These are phyloP conservation scores for Apoderus coryli DNA, from an alignment of 2,888 invertebrate species.

Conservation along the genomic window DNA sequence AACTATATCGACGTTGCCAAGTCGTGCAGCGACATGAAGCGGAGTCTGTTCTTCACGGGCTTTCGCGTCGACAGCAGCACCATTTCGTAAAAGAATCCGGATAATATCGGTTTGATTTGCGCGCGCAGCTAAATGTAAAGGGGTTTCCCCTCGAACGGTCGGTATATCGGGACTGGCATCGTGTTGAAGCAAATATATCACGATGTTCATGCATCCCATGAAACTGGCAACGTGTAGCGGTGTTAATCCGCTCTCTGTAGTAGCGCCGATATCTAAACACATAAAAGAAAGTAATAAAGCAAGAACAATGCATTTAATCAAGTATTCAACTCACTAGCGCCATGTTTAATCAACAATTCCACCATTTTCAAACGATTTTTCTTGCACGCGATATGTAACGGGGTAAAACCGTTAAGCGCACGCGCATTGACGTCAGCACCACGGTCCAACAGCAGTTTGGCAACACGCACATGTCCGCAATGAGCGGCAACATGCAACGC, in stretches of 20 bases:
- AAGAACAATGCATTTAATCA: not conserved
- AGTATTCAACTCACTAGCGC: slow-evolving; percentile 50
- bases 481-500: slow-evolving; percentile 94
- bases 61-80: slow-evolving; percentile 56
- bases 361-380: slow-evolving; percentile 96
- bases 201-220: slow-evolving; percentile 99
- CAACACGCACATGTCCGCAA: slow-evolving; percentile 86
- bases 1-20: slow-evolving; percentile 94
- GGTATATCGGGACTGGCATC: slow-evolving; percentile 89
- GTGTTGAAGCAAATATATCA: slow-evolving; percentile 85
- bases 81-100: slow-evolving; percentile 83
- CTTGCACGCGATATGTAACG: slow-evolving; percentile 96
- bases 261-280: slow-evolving; percentile 44
- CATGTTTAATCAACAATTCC: slow-evolving; percentile 87
- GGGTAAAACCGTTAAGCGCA: slow-evolving; percentile 94
- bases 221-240: slow-evolving; percentile 96
- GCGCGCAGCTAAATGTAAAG: slow-evolving; percentile 87
- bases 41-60: slow-evolving; percentile 90
- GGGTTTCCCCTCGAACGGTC: slow-evolving; percentile 93
- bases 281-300: slow-evolving; percentile 6
- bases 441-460: slow-evolving; percentile 78
- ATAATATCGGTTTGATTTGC: slow-evolving; percentile 98
- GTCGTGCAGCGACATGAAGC: slow-evolving; percentile 85
- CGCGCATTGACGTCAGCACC: slow-evolving; percentile 96
- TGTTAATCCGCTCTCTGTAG: slow-evolving; percentile 74